Evolutionary conservation across 1,140 invertebrate genomes (phyloP), one percentile per base, ranked within the genome.

Genomic region (Pissodes strobi): DNA sequence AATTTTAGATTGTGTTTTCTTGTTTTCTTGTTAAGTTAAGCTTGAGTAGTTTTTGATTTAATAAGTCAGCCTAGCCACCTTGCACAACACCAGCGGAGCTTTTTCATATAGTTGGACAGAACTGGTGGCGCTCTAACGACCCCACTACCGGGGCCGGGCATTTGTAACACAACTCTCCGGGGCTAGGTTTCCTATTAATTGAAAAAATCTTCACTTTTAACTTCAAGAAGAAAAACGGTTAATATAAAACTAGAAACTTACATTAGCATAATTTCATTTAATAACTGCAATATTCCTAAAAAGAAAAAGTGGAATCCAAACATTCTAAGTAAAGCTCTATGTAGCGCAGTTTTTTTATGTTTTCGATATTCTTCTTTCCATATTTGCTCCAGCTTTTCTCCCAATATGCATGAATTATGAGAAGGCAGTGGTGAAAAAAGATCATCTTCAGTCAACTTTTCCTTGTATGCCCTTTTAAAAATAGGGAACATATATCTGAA

Each of bases 371-470:
- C 80, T 39, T 79, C 69, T 27, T 78, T 69, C 82, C 82, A 84
- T 19, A 79, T 74, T 63, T 75, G 74, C 65, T 83, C 84, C 22
- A 88, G 74, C 45, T 79, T 77, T 69, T 85, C 81, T 4, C 85
- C 85, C 3, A 87, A 69, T 1, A 73, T 72, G 10, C 79, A 79
- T 0, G 85, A 86, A n/a, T 76, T 76, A 64, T 88, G 85, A 21
- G 80, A 79, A 8, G 79, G 75, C 8, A 86, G 77, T 12, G 84
- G 81, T 58, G 81, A 76, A 76, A 82, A 87, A 13, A 88, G 70
- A 70, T 87, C 85, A 8, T 82, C 79, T 51, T 84, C 72, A 17
- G 80, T 82, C n/a, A 87, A 68, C 45, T 83, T 81, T 34, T 80
- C 72, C 73, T 82, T 83, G 53, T 75, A 79, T 9, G 81, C 82